Percentiles rank a stretch among this genome's conserved stretches.
phyloP scores from a whole-genome alignment of 1,140 invertebrate genomes.

The Meloidogyne floridensis region DNA sequence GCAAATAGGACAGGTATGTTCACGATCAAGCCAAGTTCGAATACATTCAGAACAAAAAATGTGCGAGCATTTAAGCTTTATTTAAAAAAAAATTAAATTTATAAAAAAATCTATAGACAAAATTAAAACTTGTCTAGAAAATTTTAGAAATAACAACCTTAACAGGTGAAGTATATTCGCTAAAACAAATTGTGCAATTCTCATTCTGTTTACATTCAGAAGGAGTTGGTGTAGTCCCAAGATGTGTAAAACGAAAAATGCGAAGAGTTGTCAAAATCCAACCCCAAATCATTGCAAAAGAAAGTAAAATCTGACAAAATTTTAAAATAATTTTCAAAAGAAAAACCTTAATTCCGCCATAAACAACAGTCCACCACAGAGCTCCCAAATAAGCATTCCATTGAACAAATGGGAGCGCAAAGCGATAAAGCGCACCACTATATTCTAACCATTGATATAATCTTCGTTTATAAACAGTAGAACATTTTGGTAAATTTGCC shows the following conservation, averaged over 20 bases:
- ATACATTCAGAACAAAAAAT: slow-evolving; percentile 46
- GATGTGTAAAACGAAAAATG: slow-evolving; percentile 35
- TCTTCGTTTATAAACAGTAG: slow-evolving; percentile 31
- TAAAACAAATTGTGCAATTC: slow-evolving; percentile 44
- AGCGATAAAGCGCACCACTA: slow-evolving; percentile 37
- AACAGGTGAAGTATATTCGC: slow-evolving; percentile 29
- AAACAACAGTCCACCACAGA: slow-evolving; percentile 35
- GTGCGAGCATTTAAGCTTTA: slow-evolving; percentile 39
- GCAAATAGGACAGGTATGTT: slow-evolving; percentile 45
- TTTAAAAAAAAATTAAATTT: slow-evolving; percentile 15
- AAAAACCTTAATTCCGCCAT: slow-evolving; percentile 35
- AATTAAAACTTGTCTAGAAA: no score
- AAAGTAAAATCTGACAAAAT: slow-evolving; percentile 33
- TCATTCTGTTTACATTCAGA: slow-evolving; percentile 34
- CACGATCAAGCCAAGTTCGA: slow-evolving; percentile 35
- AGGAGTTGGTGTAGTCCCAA: slow-evolving; percentile 31
- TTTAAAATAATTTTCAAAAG: neutral
- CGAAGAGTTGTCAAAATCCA: slow-evolving; percentile 39
- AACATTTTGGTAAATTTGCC: neutral
- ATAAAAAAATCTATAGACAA: no score
- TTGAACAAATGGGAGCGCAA: slow-evolving; percentile 33
- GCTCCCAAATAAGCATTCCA: slow-evolving; percentile 35
- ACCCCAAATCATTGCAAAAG: slow-evolving; percentile 32
- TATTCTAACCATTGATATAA: slow-evolving; percentile 44
- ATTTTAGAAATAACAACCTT: slow-evolving; percentile 18